Evolutionary conservation across 2,113 vertebrate genomes (phyloP), one percentile per base, ranked within the genome.

Genomic region (Protobothrops mucrosquamatus): DNA sequence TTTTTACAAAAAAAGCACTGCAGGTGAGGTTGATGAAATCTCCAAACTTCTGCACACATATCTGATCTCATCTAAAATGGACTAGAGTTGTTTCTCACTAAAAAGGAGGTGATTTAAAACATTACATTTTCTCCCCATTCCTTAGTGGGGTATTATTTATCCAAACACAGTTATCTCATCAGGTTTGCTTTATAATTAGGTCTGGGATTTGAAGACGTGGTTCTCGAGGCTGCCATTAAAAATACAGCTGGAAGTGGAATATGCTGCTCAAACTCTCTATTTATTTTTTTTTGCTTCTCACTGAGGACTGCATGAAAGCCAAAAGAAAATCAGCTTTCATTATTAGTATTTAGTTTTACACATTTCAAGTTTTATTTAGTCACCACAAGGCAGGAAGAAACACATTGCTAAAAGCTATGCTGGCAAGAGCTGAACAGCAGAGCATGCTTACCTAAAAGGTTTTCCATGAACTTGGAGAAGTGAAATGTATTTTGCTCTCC

Each of bases 331-430:
- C n/a, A 46, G 15, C 59, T 51, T 46, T 4, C 34, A 51, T 39
- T 56, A 89, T 57, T 89, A 64, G 89, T 48, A 90, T 90, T 90
- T 64, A 48, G 15, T 51, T 64, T 90, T 64, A 64, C 43, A 26
- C 57, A 90, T 48, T 48, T 64, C 43, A 64, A 48, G 43, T 90
- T 90, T 90, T 64, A 90, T 90, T 90, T 64, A 64, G 89, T 48
- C 11, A 7, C 43, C 48, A 59, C 14, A 43, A 29, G 59, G 61
- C 43, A 29, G 18, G 34, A 5, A 43, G 39, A 59, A n/a, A 90
- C 69, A 9, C 57, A 51, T 64, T 61, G 46, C 26, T 90, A 48
- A 89, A 59, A 89, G 56, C 22, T 57, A 29, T 88, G 52, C 87
- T 55, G 87, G 87, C 87, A 88, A 20, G 24, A 9, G 39, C 22